These are phyloP conservation scores for Catocala nupta DNA, from an alignment of 2,888 invertebrate species.

Conservation along the genomic window DNA sequence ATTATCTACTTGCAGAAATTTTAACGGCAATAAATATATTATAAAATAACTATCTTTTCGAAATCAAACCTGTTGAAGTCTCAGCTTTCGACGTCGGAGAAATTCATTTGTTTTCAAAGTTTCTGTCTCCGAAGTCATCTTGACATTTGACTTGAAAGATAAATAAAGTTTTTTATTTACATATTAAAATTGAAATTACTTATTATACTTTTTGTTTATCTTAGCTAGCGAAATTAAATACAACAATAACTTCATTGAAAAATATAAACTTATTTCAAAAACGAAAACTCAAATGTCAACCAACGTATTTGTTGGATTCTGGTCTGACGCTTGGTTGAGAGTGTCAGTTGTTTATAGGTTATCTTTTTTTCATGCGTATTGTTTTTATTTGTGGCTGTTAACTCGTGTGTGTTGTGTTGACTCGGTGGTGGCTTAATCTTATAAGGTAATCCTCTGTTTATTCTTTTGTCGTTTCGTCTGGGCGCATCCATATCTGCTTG, in stretches of 20 bases:
- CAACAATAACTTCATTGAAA: conserved; percentile 3
- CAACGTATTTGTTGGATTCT: conserved; percentile 42
- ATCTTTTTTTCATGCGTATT: too few species aligned
- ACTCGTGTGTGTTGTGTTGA: too few species aligned
- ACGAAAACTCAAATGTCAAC: conserved; percentile 35
- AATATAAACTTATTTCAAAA: conserved; percentile 9
- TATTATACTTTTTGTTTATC: conserved; percentile 16
- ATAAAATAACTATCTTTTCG: conserved; percentile 30
- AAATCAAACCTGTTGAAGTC: conserved; percentile 81
- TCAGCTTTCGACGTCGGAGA: conserved; percentile 77
- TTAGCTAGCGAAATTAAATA: conserved; percentile 4
- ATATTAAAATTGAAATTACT: conserved; percentile 14
- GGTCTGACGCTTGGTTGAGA: too few species aligned
- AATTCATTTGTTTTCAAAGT: conserved; percentile 82
- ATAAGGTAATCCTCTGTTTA: too few species aligned
- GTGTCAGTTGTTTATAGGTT: too few species aligned
- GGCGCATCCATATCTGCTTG: too few species aligned
- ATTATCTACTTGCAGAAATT: conserved; percentile 39
- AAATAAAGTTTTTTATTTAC: conserved; percentile 42
- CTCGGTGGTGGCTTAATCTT: too few species aligned
- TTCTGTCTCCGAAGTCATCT: conserved; percentile 78
- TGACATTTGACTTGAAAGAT: conserved; percentile 55
- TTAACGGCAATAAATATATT: conserved; percentile 14
- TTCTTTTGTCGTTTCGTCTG: too few species aligned
- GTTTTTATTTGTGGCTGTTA: too few species aligned